Conservation (phyloP, 2,113 vertebrate genomes). For the Gulo gulo region DNA sequence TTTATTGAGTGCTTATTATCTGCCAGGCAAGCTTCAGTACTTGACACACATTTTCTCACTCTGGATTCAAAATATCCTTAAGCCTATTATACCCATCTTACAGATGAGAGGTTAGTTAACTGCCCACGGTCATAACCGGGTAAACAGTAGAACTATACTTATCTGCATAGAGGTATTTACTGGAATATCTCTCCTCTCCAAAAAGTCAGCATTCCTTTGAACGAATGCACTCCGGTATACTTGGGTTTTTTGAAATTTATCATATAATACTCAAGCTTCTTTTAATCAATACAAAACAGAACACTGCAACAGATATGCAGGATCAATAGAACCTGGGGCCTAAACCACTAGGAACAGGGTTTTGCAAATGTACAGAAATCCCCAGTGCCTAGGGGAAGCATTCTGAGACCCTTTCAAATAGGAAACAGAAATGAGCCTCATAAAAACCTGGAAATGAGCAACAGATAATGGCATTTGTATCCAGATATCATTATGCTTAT, state of each 20-base stretch:
- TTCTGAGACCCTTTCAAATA: background rate
- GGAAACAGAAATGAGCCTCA: background rate
- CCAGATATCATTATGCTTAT: background rate
- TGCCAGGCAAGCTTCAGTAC: background rate
- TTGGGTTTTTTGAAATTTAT: background rate
- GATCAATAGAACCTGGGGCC: background rate
- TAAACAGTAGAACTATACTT: background rate
- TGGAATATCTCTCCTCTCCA: background rate
- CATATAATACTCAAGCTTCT: background rate
- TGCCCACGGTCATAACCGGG: background rate
- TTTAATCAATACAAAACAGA: background rate
- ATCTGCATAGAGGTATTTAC: background rate
- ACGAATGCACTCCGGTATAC: background rate
- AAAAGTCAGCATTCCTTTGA: background rate
- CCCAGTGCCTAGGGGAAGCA: rapidly evolving
- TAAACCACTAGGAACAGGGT: background rate
- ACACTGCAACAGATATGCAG: background rate
- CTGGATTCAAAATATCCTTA: background rate
- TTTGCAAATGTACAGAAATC: background rate
- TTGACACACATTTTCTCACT: background rate
- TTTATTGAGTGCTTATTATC: background rate
- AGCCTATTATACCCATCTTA: background rate
- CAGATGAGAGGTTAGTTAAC: background rate
- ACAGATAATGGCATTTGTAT: background rate
- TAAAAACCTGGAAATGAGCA: background rate